Conservation (phyloP, 2,113 vertebrate species). For the Ophiodon elongatus region DNA sequence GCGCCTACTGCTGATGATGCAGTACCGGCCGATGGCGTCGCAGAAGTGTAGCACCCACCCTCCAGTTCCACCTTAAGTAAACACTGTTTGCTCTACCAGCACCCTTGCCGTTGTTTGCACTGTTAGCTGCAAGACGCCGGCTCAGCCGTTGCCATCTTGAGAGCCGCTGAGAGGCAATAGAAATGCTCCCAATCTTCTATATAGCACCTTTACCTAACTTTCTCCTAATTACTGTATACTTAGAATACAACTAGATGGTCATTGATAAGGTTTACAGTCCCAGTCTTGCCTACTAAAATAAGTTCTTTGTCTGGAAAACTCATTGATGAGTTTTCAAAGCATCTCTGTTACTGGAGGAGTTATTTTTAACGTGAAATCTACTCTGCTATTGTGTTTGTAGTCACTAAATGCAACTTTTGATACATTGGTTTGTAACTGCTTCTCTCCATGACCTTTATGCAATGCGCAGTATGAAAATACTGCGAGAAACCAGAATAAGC, state of each 20-base stretch:
- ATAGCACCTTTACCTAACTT: background rate
- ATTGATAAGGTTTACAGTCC: background rate
- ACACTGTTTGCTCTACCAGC: no score
- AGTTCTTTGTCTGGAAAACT: slow-evolving; percentile 1
- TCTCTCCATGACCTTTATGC: slow-evolving; percentile 12
- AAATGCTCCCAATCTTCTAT: no score
- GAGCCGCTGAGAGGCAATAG: no score
- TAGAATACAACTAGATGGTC: background rate
- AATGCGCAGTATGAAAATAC: slow-evolving; percentile 1
- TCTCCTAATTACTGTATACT: background rate
- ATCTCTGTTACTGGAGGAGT: background rate
- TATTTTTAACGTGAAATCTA: slow-evolving; percentile 7
- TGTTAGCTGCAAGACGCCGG: no score
- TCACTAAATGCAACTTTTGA: background rate
- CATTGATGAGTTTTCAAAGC: background rate
- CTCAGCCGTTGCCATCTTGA: no score
- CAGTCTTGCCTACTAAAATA: background rate
- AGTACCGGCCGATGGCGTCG: no score
- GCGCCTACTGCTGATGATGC: no score
- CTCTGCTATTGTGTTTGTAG: background rate
- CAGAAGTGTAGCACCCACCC: no score
- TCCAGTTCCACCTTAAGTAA: no score
- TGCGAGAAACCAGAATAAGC: slow-evolving; percentile 14
- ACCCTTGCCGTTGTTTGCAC: no score
- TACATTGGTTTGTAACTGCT: background rate